Evolutionary conservation across 2,113 vertebrate genomes (phyloP).

Genomic region (Corynorhinus townsendii): DNA sequence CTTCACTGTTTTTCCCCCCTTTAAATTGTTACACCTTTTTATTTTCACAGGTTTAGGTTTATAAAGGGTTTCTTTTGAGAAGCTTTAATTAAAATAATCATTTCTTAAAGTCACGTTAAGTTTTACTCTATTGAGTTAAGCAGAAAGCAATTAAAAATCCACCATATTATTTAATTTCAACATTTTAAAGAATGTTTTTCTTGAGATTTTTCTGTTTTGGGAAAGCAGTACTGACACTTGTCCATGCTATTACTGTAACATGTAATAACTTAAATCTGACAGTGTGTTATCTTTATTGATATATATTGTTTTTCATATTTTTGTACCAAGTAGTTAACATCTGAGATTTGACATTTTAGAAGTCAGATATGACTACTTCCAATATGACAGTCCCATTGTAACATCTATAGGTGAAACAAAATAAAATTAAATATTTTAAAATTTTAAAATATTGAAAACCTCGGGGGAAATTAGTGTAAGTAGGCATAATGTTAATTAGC

Average conservation of each 20-base stretch:
- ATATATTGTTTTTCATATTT: not conserved
- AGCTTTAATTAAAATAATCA: not conserved
- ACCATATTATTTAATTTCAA: not conserved
- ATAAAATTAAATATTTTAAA: not conserved
- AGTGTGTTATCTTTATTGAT: not conserved
- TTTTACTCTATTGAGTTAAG: not conserved
- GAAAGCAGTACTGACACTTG: not conserved
- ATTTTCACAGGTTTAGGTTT: conserved; percentile 8
- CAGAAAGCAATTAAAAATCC: not conserved
- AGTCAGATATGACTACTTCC: not conserved
- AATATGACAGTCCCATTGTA: not conserved
- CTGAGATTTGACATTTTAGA: not conserved
- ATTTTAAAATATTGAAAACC: not conserved
- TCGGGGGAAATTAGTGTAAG: not conserved
- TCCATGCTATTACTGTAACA: not conserved
- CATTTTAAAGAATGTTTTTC: not conserved
- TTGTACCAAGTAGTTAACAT: not conserved
- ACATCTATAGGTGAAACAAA: not conserved
- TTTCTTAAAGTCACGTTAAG: not conserved
- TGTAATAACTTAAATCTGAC: not conserved
- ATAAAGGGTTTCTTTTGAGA: not conserved
- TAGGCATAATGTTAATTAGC: not conserved
- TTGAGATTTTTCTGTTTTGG: not conserved
- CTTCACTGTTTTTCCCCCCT: not conserved
- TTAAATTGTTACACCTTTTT: not conserved